Evolutionary conservation across 2,888 invertebrate genomes (phyloP), one percentile per base, ranked within the genome.

Genomic region (Drosophila robusta): DNA sequence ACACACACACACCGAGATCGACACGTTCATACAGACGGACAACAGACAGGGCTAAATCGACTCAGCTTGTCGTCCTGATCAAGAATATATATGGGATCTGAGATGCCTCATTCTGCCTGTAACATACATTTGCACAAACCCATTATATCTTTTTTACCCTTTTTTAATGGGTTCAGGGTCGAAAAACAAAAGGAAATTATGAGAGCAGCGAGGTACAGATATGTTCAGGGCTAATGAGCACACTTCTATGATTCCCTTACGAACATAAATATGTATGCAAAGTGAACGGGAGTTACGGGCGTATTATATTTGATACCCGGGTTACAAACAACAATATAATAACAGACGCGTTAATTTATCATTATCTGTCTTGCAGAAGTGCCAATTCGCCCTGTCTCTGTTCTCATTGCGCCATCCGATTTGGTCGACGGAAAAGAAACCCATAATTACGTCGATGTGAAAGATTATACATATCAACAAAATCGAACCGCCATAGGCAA

Each of bases 341-440:
- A 77, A 70, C 87, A 84, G 81, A 80, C 9, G 29, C 74, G 84
- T 63, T 71, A 70, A 60, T 70, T 68, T 83, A 69, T 87, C 68
- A 80, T 84, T 78, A 84, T 70, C 70, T 49, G 32, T 32, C 39
- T 12, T 36, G 61, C 46, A 51, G 24, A 8, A 54, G 44, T 49
- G 36, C 55, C 52, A 60, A 54, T 38, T 34, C 32, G 18, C 18
- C 2, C n/a, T 18, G 29, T 44, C 3, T 42, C 46, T 14, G 7
- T 22, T 44, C 18, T 5, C 42, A 26, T 41, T 3, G 36, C 9
- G 41, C 14, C 12, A 6, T 22, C 24, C 4, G 16, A 50, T 51
- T 11, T 16, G 5, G 2, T 8, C 4, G 16, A 29, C 2, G 26
- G 29, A 45, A 45, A 34, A 18, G 16, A 47, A n/a, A 34, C 16